Evolutionary conservation across 2,888 invertebrate genomes (phyloP).

Genomic region (Himalopsyche japonica): DNA sequence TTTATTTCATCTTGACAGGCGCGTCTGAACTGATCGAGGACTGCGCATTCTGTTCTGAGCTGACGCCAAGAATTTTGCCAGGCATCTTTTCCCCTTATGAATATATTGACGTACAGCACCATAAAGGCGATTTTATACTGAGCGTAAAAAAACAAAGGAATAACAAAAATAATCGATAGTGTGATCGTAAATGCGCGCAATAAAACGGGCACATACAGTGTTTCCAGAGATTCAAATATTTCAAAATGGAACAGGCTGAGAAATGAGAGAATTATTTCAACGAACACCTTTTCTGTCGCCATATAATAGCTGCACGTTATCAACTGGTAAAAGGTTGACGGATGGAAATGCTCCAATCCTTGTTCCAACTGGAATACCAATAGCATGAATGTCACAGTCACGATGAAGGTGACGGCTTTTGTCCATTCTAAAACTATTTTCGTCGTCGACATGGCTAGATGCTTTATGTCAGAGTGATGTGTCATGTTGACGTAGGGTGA

Average conservation of each 20-base stretch:
- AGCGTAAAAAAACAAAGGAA: constrained; percentile 60
- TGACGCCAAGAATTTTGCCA: constrained; percentile 59
- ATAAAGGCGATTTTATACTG: constrained; percentile 60
- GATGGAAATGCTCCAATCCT: constrained; percentile 73
- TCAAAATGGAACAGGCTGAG: constrained; percentile 64
- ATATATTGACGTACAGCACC: constrained; percentile 67
- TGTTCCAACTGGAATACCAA: constrained; percentile 76
- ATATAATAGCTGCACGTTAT: constrained; percentile 72
- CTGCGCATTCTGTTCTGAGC: constrained; percentile 63
- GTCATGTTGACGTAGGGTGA: constrained; percentile 75
- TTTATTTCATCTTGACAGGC: constrained; percentile 69
- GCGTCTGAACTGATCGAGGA: constrained; percentile 64
- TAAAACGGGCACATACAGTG: constrained; percentile 69
- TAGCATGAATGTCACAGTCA: constrained; percentile 75
- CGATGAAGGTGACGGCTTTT: constrained; percentile 77
- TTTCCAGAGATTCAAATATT: constrained; percentile 71
- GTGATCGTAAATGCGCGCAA: constrained; percentile 63
- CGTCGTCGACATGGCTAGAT: constrained; percentile 79
- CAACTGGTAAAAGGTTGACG: constrained; percentile 66
- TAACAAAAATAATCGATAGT: constrained; percentile 61
- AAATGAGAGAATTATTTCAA: constrained; percentile 65
- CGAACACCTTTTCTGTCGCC: constrained; percentile 72
- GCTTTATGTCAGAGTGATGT: constrained; percentile 72
- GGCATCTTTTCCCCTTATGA: constrained; percentile 67
- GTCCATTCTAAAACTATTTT: constrained; percentile 82